phyloP scores from a whole-genome alignment of 1,140 invertebrate genomes.

The Amyelois transitella region DNA sequence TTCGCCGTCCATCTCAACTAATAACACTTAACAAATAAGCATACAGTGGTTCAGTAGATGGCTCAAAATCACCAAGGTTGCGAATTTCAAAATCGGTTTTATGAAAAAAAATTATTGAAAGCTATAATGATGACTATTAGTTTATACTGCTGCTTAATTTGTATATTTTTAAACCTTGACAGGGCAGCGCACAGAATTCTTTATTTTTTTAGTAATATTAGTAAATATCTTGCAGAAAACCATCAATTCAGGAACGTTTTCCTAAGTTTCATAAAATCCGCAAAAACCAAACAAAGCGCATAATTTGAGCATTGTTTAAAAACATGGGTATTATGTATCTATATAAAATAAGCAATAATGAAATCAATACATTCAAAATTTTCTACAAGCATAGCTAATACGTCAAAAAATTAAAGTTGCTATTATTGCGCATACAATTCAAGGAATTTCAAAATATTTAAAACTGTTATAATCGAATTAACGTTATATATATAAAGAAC shows the following conservation, averaged over 20 bases:
- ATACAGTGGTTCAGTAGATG: too few relatives aligned
- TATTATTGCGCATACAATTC: constrained; percentile 4
- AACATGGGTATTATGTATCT: neutral
- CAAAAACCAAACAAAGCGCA: neutral
- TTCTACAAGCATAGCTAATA: neutral
- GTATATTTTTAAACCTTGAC: constrained; percentile 1
- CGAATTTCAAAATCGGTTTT: constrained; percentile 8
- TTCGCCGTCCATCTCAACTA: too few relatives aligned
- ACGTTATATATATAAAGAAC: constrained; percentile 2
- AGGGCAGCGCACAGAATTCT: constrained; percentile 8
- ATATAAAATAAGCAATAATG: constrained; percentile 2
- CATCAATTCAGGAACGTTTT: constrained; percentile 4
- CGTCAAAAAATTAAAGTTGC: constrained; percentile 5
- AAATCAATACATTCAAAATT: constrained; percentile 6
- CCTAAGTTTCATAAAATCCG: neutral
- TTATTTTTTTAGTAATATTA: constrained; percentile 6
- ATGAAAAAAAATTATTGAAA: constrained; percentile 4
- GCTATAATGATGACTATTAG: neutral
- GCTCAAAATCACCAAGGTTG: constrained; percentile 11
- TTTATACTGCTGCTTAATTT: constrained; percentile 5
- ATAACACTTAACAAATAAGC: too few relatives aligned
- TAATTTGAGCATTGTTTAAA: neutral
- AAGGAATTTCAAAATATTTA: constrained; percentile 5
- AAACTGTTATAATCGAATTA: constrained; percentile 4
- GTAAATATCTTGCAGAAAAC: neutral